Evolutionary conservation across 2,888 invertebrate species (phyloP).

Genomic region (Urechis unicinctus): DNA sequence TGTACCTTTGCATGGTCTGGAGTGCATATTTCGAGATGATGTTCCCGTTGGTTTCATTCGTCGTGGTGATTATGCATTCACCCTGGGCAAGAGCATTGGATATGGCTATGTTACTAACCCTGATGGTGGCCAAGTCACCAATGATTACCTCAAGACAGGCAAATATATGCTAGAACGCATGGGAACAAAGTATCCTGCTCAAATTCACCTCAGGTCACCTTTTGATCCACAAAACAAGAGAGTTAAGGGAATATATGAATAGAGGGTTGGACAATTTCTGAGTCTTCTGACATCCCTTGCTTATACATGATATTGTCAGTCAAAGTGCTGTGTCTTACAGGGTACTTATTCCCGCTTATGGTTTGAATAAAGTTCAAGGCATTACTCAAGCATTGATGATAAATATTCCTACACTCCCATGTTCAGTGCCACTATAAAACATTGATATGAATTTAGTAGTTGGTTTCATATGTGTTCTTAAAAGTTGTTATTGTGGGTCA

Average conservation of each 20-base stretch:
- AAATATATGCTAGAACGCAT: constrained; percentile 74
- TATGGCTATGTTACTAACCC: constrained; percentile 58
- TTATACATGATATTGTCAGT: too few species aligned
- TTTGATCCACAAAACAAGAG: constrained; percentile 76
- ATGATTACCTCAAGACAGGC: constrained; percentile 55
- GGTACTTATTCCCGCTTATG: too few species aligned
- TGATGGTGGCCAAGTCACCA: constrained; percentile 54
- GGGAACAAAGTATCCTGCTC: constrained; percentile 61
- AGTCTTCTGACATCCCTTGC: too few species aligned
- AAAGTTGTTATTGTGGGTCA: too few species aligned
- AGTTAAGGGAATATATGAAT: constrained; percentile 61
- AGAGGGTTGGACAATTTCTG: too few species aligned
- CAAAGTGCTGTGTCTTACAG: too few species aligned
- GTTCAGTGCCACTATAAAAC: too few species aligned
- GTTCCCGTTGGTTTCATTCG: constrained; percentile 72
- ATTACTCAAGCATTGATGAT: too few species aligned
- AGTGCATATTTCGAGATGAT: constrained; percentile 67
- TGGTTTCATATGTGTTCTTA: too few species aligned
- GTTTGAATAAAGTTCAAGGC: too few species aligned
- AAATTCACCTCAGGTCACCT: constrained; percentile 66
- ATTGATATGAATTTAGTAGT: too few species aligned
- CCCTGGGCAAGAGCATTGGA: constrained; percentile 59
- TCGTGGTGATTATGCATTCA: constrained; percentile 71
- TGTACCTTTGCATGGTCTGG: constrained; percentile 76
- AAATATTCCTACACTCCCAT: too few species aligned